Evolutionary conservation across 92 coral and sea anemone genomes (phyloP), one percentile per base, ranked within the genome.

Genomic region (Epizoanthus scotinus): DNA sequence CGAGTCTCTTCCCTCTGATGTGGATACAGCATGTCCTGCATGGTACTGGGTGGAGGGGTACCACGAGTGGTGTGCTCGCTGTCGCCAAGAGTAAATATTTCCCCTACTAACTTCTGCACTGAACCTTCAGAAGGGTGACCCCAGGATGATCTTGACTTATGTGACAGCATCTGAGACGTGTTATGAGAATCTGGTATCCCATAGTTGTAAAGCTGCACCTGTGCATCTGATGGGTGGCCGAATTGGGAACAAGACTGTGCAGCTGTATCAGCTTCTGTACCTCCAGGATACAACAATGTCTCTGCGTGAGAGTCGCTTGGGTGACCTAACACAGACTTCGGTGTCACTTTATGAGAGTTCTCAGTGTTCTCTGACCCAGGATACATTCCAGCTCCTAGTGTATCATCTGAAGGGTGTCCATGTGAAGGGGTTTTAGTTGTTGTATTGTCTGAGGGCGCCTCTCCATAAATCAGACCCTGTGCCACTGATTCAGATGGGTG

Each of bases 71-170:
- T 80, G 31, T 71, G 58, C 66, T 69, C 83, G 20, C 89, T 89
- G 24, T 87, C 91, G 6, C 84, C 88, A 19, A 92, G 80, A 10
- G 89, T 68, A 44, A 77, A 66, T 18, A 90, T 79, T 59, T 89
- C 89, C 28, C 88, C 90, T 8, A 90, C 44, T 22, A 92, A 88
- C 40, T 83, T 92, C 77, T 92, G 88, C 10, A 92, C 90, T 20
- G 89, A 82, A 8, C 90, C 78, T 53, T 87, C 93, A 0, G 97
- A 93, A 7, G 97, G 94, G 8, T 93, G 94, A 14, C 91, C 87
- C 97, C 97, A 90, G 13, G 75, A 71, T 57, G 90, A 67, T 28
- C 97, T 82, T 34, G 95, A 79, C 24, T 84, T 83, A 79, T 79
- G 86, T 8, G 82, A 83, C 81, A 90, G 70, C 27, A 66, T 78